Base-by-base conservation (phyloP, 2,113 vertebrate genomes). In the Protobothrops flavoviridis region DNA sequence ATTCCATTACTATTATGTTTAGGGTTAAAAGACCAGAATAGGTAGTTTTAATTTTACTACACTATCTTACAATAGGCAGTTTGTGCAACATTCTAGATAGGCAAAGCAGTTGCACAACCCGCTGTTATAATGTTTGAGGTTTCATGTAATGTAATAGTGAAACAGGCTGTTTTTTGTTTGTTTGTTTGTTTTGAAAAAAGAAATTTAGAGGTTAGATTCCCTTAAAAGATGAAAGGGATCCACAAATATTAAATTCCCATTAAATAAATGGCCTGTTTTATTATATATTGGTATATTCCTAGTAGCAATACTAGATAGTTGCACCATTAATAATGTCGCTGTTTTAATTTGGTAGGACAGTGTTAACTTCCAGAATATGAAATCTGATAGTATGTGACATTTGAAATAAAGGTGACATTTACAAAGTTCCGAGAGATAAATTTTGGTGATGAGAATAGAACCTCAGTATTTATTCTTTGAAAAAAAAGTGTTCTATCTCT, bases 181-280 rank as follows among this genome's bases (percentile, higher is more conserved):
- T 6, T 87, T 91, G 45, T 45, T 45, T 45, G 45, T 45, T 85
- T 85, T 20, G 4, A 91, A 91, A 85, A 20, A 56, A 43, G 8
- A 24, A 91, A 8, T 24, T 56, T 39, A 15, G 45, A 1, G 33
- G 43, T 91, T 45, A 45, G 24, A 91, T 21, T 81, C 6, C 69
- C 15, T 81, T 94, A 5, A 92, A 93, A 55, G 56, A 87, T 92
- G 48, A 39, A 81, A 39, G 11, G 48, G 29, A 39, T 61, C 39
- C 52, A 89, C 29, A 85, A 85, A 20, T 88, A 64, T n/a, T 92
- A 87, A 29, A 52, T 87, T 6, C 56, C 50, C 69, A 61, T 53
- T 92, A 90, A 10, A 89, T 91, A 69, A 90, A 94, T 89, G 56
- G 90, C 43, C 85, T 96, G 9, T 87, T 87, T 29, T n/a, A 39